A percentile compares a stretch with the other conserved stretches of the same genome.
phyloP scores from a whole-genome alignment of 2,888 invertebrate genomes.

The Drosophila emarginata region DNA sequence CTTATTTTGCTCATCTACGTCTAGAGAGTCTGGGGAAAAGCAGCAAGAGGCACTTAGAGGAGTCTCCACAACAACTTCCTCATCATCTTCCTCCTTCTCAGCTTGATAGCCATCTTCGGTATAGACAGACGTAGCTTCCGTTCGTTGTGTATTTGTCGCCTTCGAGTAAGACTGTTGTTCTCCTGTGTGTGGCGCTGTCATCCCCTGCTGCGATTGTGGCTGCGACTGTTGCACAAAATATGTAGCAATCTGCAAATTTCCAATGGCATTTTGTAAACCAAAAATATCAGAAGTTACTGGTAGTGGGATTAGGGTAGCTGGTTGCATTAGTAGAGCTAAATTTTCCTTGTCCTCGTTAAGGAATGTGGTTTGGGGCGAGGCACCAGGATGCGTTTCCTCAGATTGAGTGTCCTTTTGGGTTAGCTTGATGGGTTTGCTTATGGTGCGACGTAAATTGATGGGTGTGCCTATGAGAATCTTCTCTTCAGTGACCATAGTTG shows the following conservation, averaged over 20 bases:
- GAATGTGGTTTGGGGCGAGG: conserved; percentile 2
- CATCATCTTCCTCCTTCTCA: conserved; percentile 56
- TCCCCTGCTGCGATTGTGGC: conserved; percentile 19
- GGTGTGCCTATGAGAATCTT: conserved; percentile 82
- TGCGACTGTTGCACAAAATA: conserved; percentile 80
- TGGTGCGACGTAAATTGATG: conserved; percentile 78
- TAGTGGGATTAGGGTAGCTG: conserved; percentile 81
- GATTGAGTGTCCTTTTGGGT: conserved; percentile 16
- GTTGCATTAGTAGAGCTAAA: conserved; percentile 79
- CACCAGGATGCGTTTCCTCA: not conserved
- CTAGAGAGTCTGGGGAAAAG: conserved; percentile 68
- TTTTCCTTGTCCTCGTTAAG: conserved; percentile 64
- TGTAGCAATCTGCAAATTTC: conserved; percentile 82
- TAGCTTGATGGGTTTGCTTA: conserved; percentile 74
- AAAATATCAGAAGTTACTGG: conserved; percentile 81
- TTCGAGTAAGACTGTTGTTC: conserved; percentile 56
- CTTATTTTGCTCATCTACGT: conserved; percentile 56
- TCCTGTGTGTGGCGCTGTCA: conserved; percentile 58
- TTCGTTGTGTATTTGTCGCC: conserved; percentile 76
- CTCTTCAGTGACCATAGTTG: conserved; percentile 63
- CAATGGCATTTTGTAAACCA: conserved; percentile 80
- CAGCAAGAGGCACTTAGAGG: conserved; percentile 45
- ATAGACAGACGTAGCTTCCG: conserved; percentile 69
- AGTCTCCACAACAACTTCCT: not conserved
- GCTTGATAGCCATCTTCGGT: conserved; percentile 75